Conservation (phyloP, 2,888 invertebrate species). For the Entomobrya multifasciata region DNA sequence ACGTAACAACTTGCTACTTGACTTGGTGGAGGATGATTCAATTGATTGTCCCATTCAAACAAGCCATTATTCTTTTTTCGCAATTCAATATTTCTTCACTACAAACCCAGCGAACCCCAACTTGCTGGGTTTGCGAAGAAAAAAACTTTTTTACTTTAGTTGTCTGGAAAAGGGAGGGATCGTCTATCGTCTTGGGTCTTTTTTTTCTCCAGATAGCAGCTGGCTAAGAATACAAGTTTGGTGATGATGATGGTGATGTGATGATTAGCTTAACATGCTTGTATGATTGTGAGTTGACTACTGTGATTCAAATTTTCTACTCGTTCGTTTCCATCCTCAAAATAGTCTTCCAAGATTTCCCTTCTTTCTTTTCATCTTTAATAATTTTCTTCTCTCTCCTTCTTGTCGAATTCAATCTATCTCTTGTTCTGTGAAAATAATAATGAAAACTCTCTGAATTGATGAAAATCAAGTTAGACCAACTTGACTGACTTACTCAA, state of each 20-base stretch:
- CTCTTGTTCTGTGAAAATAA: neutral
- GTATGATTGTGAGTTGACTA: too few species aligned
- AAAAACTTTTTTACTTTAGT: too few species aligned
- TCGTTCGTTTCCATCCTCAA: neutral
- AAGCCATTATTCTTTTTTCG: constrained; percentile 30
- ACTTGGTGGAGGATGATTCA: constrained; percentile 6
- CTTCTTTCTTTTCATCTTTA: neutral
- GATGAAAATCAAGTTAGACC: constrained; percentile 34
- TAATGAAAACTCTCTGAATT: neutral
- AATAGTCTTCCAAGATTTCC: neutral
- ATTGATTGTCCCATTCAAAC: constrained; percentile 46
- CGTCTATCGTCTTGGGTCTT: too few species aligned
- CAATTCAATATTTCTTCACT: constrained; percentile 37
- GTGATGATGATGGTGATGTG: too few species aligned
- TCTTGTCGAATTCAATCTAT: too few species aligned
- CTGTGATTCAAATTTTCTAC: too few species aligned
- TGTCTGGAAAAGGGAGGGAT: too few species aligned
- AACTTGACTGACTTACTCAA: neutral
- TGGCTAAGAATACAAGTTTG: too few species aligned
- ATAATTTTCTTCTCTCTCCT: neutral
- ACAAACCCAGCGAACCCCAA: neutral
- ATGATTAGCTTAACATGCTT: too few species aligned
- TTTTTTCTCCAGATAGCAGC: too few species aligned
- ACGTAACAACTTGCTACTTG: constrained; percentile 3
- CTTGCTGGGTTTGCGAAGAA: too few species aligned